Conservation (phyloP, 2,113 vertebrate species). For the Uropsilus gracilis region DNA sequence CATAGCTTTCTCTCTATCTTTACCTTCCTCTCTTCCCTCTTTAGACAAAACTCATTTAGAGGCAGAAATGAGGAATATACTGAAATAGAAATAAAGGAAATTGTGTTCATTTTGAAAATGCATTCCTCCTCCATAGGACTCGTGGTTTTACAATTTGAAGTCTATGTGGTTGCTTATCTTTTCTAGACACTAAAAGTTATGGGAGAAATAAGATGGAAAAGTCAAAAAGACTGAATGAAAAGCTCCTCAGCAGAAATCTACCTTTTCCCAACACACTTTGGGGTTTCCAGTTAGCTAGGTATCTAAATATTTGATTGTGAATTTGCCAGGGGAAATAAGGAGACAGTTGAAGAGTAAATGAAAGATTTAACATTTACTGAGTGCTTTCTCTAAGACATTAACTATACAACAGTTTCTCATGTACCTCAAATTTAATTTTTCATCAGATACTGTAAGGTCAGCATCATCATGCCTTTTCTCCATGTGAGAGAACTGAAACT, state of each 20-base stretch:
- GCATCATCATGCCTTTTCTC: neutral
- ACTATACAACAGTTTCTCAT: neutral
- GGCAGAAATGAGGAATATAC: neutral
- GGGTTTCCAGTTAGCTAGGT: neutral
- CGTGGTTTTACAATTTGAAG: conserved; percentile 41
- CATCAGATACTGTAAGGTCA: neutral
- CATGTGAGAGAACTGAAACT: neutral
- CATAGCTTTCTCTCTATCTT: neutral
- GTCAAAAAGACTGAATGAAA: neutral
- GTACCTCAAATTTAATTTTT: neutral
- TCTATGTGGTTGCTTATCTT: neutral
- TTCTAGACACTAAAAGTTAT: neutral
- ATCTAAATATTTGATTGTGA: neutral
- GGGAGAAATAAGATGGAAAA: neutral
- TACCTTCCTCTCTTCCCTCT: neutral
- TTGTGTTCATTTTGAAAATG: conserved; percentile 47
- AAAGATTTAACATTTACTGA: neutral
- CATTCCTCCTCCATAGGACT: neutral
- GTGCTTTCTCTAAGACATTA: neutral
- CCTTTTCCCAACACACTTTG: neutral
- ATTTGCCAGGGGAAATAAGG: neutral
- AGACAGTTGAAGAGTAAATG: neutral
- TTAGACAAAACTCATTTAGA: neutral
- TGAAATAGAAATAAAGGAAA: neutral
- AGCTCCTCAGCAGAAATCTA: neutral